These are phyloP conservation scores for Manis javanica DNA, from an alignment of 2,797 vertebrate species.

Conservation along the genomic window DNA sequence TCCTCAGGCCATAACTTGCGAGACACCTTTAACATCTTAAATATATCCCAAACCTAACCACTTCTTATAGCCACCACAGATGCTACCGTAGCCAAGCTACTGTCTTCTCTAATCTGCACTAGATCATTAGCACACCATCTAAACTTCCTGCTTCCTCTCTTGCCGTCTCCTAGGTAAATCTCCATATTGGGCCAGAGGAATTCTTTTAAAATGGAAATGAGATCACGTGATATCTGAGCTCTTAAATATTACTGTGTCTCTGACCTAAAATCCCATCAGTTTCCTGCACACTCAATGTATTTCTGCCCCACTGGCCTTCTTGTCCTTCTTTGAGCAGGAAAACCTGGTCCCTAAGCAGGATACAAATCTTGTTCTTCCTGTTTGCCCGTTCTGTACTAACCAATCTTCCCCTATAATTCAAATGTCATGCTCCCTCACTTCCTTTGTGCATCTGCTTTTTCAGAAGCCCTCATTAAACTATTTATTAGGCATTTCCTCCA, in stretches of 20 bases:
- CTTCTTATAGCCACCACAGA: neutral
- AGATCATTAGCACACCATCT: neutral
- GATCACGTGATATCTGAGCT: neutral
- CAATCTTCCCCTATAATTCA: neutral
- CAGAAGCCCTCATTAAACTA: neutral
- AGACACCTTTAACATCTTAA: neutral
- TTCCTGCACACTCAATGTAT: neutral
- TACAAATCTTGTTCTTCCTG: neutral
- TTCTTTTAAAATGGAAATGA: neutral
- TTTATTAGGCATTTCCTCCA: neutral
- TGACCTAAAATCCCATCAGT: neutral
- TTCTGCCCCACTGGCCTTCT: neutral
- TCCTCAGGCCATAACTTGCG: neutral
- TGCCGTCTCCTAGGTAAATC: neutral
- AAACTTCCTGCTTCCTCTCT: neutral
- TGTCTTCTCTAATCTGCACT: neutral
- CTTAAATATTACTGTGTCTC: neutral
- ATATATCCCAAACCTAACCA: neutral
- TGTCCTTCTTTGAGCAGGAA: neutral
- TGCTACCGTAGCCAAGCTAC: neutral
- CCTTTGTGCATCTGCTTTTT: neutral
- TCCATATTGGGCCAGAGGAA: neutral
- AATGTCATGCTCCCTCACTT: neutral
- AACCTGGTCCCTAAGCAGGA: neutral
- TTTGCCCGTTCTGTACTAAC: fast-evolving